Evolutionary conservation across 2,113 vertebrate species (phyloP), one percentile per base, ranked within the genome.

Genomic region (Arvicanthis niloticus): DNA sequence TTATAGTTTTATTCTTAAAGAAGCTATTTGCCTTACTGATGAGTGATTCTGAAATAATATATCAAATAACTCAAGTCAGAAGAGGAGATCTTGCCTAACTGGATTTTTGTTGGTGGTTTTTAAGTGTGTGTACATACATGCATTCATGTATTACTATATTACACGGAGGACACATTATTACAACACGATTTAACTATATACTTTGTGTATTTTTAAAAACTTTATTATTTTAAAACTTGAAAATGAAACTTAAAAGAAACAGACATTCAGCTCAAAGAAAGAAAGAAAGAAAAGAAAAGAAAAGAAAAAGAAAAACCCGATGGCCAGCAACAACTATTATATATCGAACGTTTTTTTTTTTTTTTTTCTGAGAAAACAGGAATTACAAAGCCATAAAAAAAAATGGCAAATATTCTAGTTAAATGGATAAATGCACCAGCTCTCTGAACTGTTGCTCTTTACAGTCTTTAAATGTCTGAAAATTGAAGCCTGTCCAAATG

Each of bases 371-470:
- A 37, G 19, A 94, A 51, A 93, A 86, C 17, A 92, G n/a, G 48
- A 67, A 3, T 62, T 51, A 86, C 6, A 21, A 70, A 94, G 70
- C n/a, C 76, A 88, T 16, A 73, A 60, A 34, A 72, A 72, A 42
- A 42, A 68, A 42, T 89, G 62, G 80, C 76, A 96, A 76, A 68
- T 45, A 78, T 58, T 80, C 88, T 77, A 93, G 82, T 24, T 51
- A 95, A 97, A 89, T 73, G 68, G 62, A 91, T 91, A 76, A 81
- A 77, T 80, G 9, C 53, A 78, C 15, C 34, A 84, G 40, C 62
- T 48, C 11, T 92, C 68, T 24, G 11, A 31, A 40, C 67, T 40
- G 37, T 87, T 91, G 95, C 62, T 81, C 68, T 96, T 89, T 65
- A 73, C 3, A 51, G 53, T 45, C 53, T 9, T 51, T 72, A 77